These are phyloP conservation scores for Eulemur rufifrons DNA, from an alignment of 2,113 vertebrate species.

Conservation along the genomic window DNA sequence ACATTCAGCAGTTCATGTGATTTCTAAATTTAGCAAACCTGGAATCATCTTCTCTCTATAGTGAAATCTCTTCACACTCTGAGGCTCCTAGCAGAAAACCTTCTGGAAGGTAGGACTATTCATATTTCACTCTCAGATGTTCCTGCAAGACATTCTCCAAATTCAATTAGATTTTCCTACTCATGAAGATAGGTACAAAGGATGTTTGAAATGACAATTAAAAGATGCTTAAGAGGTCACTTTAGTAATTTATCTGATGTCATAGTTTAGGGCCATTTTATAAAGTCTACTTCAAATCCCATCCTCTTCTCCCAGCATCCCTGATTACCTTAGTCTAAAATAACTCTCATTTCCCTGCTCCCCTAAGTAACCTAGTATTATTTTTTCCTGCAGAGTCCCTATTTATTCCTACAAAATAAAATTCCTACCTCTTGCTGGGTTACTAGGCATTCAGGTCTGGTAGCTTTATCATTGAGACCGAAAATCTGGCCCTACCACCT, in stretches of 20 bases:
- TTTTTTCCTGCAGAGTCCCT: neutral
- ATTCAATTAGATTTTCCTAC: slow-evolving; percentile 70
- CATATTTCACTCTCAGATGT: slow-evolving; percentile 72
- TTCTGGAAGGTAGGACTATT: slow-evolving; percentile 76
- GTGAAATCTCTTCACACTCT: slow-evolving; percentile 69
- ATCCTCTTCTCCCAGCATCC: neutral
- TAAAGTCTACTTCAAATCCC: neutral
- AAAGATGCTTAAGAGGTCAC: slow-evolving; percentile 2
- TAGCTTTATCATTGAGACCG: neutral
- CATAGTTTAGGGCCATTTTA: neutral
- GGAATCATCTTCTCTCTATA: slow-evolving; percentile 55
- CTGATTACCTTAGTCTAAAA: neutral
- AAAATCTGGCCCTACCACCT: neutral
- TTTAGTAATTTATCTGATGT: neutral
- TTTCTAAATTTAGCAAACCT: slow-evolving; percentile 65
- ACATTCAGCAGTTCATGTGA: slow-evolving; percentile 40
- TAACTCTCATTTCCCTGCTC: neutral
- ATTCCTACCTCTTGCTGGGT: neutral
- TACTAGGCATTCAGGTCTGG: neutral
- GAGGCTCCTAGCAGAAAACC: slow-evolving; percentile 70
- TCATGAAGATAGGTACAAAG: slow-evolving; percentile 48
- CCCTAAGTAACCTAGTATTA: neutral
- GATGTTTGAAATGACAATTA: slow-evolving; percentile 42
- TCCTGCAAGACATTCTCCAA: slow-evolving; percentile 56
- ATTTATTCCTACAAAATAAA: neutral